A percentile compares a stretch with the other conserved stretches of the same genome.
phyloP scores from a whole-genome alignment of 2,888 invertebrate genomes.

The Sturmia bella region DNA sequence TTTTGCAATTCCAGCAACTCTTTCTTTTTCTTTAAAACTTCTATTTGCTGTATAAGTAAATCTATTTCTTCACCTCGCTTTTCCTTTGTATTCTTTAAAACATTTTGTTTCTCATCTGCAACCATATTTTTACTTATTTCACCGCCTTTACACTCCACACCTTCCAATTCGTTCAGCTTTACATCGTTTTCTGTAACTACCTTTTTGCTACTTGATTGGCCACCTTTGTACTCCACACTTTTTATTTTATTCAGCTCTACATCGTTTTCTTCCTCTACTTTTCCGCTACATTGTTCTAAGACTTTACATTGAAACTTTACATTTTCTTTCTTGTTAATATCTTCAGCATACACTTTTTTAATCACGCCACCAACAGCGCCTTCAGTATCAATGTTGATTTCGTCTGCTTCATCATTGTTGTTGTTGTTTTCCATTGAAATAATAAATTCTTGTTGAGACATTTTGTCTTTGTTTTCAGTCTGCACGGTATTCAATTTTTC shows the following conservation, averaged over 20 bases:
- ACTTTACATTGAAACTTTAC: neutral
- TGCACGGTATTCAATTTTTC: constrained; percentile 4
- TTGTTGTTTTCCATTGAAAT: constrained; percentile 5
- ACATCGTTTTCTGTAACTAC: neutral
- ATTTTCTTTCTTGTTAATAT: neutral
- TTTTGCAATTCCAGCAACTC: constrained; percentile 36
- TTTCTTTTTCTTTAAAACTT: constrained; percentile 32
- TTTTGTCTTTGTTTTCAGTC: neutral
- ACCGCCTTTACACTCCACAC: neutral
- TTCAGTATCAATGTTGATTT: constrained; percentile 7
- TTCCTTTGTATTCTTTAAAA: neutral
- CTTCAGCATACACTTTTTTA: constrained; percentile 1
- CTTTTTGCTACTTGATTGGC: too few species aligned
- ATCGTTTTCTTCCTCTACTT: too few species aligned
- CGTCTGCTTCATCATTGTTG: too few species aligned
- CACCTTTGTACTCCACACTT: too few species aligned
- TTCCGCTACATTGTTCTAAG: too few species aligned
- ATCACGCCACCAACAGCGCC: neutral
- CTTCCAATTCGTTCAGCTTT: constrained; percentile 21
- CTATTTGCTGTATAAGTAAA: constrained; percentile 16
- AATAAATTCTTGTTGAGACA: constrained; percentile 5
- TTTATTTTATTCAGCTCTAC: too few species aligned
- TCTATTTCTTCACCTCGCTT: constrained; percentile 42
- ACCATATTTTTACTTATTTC: constrained; percentile 9
- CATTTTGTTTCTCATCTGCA: neutral